Conservation (phyloP, 1,140 invertebrate species). For the Pachypsylla venusta region DNA sequence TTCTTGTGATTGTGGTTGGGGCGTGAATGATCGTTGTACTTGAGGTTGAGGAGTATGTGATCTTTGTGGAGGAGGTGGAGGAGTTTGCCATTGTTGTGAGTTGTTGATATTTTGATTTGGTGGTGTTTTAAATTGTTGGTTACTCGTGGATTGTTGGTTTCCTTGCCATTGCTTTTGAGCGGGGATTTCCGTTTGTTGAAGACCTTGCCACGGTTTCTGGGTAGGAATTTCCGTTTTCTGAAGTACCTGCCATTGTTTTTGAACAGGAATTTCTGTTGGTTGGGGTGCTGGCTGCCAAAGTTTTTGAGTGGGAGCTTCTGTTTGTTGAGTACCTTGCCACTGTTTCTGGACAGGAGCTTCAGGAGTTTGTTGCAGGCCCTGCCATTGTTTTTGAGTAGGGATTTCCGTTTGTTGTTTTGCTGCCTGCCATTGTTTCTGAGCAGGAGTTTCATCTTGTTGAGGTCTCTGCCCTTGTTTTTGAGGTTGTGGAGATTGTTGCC, state of each 20-base stretch:
- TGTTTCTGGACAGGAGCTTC: not conserved
- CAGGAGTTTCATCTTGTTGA: not conserved
- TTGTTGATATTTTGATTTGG: not conserved
- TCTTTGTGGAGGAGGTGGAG: constrained; percentile 34
- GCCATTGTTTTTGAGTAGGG: not conserved
- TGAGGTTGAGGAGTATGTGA: constrained; percentile 31
- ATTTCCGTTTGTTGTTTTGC: constrained; percentile 26
- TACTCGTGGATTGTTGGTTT: constrained; percentile 23
- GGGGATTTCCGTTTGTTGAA: not conserved
- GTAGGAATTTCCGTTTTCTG: constrained; percentile 10
- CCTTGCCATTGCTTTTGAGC: constrained; percentile 28
- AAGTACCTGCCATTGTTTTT: constrained; percentile 12
- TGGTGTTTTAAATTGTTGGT: not conserved
- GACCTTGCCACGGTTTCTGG: not conserved
- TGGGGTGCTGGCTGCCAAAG: constrained; percentile 30
- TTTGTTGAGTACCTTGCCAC: not conserved
- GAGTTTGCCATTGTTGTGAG: constrained; percentile 28
- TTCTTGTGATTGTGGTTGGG: constrained; percentile 25
- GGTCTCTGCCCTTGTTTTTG: constrained; percentile 6
- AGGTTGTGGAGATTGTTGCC: not conserved
- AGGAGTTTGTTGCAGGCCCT: constrained; percentile 12
- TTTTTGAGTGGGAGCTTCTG: not conserved
- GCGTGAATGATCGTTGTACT: constrained; percentile 27
- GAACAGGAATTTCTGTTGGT: constrained; percentile 24
- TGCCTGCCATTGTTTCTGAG: constrained; percentile 29